Conservation (phyloP, 1,140 invertebrate genomes). For the Cataglyphis hispanica region DNA sequence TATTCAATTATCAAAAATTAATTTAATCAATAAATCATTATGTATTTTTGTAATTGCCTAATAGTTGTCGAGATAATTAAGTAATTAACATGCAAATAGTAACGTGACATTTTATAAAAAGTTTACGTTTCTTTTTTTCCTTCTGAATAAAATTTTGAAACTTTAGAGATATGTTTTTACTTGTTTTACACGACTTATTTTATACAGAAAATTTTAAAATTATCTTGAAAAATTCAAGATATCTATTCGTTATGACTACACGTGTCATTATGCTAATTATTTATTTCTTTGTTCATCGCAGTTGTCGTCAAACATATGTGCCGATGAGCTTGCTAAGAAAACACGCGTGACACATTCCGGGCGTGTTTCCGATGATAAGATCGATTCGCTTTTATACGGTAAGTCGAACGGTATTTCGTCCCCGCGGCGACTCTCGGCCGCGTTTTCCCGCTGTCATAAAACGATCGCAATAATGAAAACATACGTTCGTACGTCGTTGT, state of each 20-base stretch:
- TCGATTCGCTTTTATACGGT: slow-evolving; percentile 18
- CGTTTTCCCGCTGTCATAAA: slow-evolving; percentile 45
- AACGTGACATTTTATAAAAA: not conserved
- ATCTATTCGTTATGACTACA: not conserved
- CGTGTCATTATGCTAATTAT: not conserved
- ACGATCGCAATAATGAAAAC: slow-evolving; percentile 66
- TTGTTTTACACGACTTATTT: no score
- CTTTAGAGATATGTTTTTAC: not conserved
- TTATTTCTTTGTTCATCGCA: not conserved
- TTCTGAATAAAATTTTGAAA: not conserved
- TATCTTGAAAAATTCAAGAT: not conserved
- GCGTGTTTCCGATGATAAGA: slow-evolving; percentile 18
- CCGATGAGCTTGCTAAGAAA: not conserved
- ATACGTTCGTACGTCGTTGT: slow-evolving; percentile 24
- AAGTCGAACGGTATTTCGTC: slow-evolving; percentile 44
- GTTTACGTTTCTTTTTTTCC: not conserved
- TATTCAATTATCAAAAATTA: no score
- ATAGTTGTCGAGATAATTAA: not conserved
- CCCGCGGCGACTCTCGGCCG: slow-evolving; percentile 5
- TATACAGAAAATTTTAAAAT: no score
- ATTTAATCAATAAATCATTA: no score
- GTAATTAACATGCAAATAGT: not conserved
- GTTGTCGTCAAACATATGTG: no score
- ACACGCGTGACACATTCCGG: not conserved
- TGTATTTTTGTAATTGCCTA: not conserved